A percentile compares a stretch with the other conserved stretches of the same genome.
These are phyloP conservation scores for Tineola bisselliella DNA, from an alignment of 2,888 invertebrate genomes.

Conservation along the genomic window DNA sequence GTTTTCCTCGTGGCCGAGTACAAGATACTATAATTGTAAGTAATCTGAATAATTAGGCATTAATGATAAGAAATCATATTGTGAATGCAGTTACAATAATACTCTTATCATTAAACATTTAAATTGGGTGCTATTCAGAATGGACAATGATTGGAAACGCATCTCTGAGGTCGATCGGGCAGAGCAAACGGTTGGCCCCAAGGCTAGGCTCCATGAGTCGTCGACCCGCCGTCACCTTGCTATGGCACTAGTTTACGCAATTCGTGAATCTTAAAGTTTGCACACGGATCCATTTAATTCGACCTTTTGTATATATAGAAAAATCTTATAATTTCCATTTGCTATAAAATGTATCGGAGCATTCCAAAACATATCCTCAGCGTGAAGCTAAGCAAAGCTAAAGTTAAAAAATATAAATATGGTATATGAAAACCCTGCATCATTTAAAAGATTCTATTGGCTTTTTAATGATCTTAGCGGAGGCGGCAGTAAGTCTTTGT, in stretches of 20 bases:
- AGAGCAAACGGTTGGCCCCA: constrained; percentile 41
- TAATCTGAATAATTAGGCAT: not conserved
- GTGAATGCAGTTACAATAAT: constrained; percentile 22
- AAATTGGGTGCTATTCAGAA: constrained; percentile 1
- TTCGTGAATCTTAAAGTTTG: constrained; percentile 63
- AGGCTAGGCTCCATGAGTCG: constrained; percentile 54
- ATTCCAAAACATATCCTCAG: too few relatives aligned
- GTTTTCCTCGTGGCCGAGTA: not conserved
- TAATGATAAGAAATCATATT: constrained; percentile 21
- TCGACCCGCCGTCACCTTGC: constrained; percentile 64
- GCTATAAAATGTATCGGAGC: too few relatives aligned
- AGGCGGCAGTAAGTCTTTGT: too few relatives aligned
- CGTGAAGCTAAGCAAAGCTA: too few relatives aligned
- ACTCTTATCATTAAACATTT: constrained; percentile 15
- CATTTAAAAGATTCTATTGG: too few relatives aligned
- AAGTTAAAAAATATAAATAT: too few relatives aligned
- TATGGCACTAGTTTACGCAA: constrained; percentile 60
- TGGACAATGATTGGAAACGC: constrained; percentile 18
- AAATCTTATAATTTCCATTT: not conserved
- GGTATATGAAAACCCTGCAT: too few relatives aligned
- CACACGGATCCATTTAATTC: constrained; percentile 40
- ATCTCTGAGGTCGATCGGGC: constrained; percentile 49
- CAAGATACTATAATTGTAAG: not conserved
- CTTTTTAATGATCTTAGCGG: too few relatives aligned
- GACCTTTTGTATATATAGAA: not conserved